Percentiles rank a stretch among this genome's conserved stretches.
phyloP scores from a whole-genome alignment of 1,140 invertebrate species.

The Sarcophaga peregrina region DNA sequence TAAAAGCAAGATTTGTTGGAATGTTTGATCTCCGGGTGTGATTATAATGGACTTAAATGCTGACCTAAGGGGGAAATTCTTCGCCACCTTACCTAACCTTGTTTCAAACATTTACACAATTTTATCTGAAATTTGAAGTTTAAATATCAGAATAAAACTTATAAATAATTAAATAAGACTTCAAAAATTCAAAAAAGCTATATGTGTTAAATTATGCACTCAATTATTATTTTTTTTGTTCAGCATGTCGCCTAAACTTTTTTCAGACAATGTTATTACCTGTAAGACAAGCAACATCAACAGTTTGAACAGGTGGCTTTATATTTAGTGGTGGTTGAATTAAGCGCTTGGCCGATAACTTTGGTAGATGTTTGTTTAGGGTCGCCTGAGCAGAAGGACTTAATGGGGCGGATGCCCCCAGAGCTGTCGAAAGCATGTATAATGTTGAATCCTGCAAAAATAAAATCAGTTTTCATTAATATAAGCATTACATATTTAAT shows the following conservation, averaged over 20 bases:
- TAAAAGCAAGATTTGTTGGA: no score
- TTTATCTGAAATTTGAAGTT: no score
- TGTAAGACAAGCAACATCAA: constrained; percentile 60
- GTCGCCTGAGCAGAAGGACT: constrained; percentile 65
- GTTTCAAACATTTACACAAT: no score
- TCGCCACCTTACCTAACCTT: no score
- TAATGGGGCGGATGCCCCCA: constrained; percentile 60
- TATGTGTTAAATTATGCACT: no score
- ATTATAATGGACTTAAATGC: no score
- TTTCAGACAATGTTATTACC: constrained; percentile 49
- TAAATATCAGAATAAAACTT: no score
- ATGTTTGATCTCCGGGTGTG: no score
- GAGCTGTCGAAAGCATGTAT: constrained; percentile 59
- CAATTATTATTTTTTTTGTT: constrained; percentile 34
- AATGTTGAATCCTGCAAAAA: constrained; percentile 36
- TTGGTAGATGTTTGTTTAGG: constrained; percentile 64
- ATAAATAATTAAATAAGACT: no score
- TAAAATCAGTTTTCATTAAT: neutral
- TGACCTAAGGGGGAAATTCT: no score
- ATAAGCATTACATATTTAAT: no score
- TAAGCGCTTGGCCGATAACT: constrained; percentile 59
- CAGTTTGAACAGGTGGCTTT: constrained; percentile 49
- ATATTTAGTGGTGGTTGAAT: constrained; percentile 53
- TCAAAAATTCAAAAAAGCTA: no score
- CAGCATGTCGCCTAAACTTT: neutral